phyloP scores from a whole-genome alignment of 1,140 invertebrate species.

The Papilio helenus region DNA sequence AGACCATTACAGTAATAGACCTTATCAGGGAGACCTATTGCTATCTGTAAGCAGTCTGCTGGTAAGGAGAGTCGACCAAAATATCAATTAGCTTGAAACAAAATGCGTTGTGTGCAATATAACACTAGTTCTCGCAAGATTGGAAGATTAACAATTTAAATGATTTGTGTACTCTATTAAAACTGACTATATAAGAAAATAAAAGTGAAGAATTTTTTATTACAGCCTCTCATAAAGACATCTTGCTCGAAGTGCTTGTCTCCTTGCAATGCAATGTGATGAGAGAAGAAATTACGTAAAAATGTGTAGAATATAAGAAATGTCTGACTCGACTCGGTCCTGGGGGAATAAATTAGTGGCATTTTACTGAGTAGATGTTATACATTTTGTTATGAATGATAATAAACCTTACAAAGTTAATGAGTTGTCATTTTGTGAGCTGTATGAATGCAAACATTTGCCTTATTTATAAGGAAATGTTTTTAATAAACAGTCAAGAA shows the following conservation, averaged over 20 bases:
- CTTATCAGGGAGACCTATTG: no score
- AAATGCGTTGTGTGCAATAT: no score
- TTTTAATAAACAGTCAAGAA: background rate
- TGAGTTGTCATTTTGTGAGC: slow-evolving; percentile 4
- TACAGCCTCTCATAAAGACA: background rate
- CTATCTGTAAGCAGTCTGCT: no score
- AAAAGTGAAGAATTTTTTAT: background rate
- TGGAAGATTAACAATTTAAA: no score
- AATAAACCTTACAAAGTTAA: slow-evolving; percentile 22
- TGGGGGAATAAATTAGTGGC: slow-evolving; percentile 12
- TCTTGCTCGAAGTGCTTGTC: background rate
- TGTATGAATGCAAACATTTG: background rate
- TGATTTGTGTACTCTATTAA: no score
- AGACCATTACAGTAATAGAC: no score
- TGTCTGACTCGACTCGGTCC: background rate
- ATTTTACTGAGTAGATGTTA: background rate
- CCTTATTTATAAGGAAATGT: background rate
- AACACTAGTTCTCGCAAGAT: no score
- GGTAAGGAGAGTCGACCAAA: no score
- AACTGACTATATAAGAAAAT: background rate
- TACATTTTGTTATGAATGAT: slow-evolving; percentile 5
- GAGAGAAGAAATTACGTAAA: slow-evolving; percentile 22
- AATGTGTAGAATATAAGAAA: slow-evolving; percentile 21
- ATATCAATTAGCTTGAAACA: no score
- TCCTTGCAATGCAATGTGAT: slow-evolving; percentile 1